A percentile compares a stretch with the other conserved stretches of the same genome.
Conservation (phyloP, 2,888 invertebrate species). For the Coremacera marginata region DNA sequence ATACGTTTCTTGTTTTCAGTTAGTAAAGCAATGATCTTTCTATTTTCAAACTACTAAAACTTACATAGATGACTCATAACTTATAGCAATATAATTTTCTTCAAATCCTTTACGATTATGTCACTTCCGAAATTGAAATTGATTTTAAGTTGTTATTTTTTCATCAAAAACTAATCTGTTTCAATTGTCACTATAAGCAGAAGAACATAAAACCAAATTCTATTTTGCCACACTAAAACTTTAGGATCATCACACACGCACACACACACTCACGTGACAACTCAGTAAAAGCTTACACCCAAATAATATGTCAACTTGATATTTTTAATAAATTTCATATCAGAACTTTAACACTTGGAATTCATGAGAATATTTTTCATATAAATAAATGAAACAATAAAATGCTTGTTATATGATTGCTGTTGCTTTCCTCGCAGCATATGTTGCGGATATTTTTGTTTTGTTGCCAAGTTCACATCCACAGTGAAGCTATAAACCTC, state of each 20-base stretch:
- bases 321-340: slow-evolving; percentile 24
- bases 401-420: background rate
- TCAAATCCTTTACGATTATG: no score
- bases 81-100: no score
- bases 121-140: background rate
- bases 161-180: background rate
- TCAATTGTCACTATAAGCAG: background rate
- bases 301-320: slow-evolving; percentile 4
- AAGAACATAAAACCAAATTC: no score
- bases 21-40: no score
- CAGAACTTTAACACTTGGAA: background rate
- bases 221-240: no score
- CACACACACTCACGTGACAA: background rate
- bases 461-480: background rate
- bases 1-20: no score
- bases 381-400: background rate
- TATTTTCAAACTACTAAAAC: no score
- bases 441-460: slow-evolving; percentile 21
- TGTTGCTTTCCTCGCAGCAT: slow-evolving; percentile 3
- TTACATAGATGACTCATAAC: no score
- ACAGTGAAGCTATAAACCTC: background rate
- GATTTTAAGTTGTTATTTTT: background rate
- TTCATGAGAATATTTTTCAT: slow-evolving; percentile 9
- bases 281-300: background rate
- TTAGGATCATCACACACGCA: background rate